Percentiles rank a stretch among this genome's conserved stretches.
phyloP scores from a whole-genome alignment of 23 tunicate genomes.

The Clavelina lepadiformis region DNA sequence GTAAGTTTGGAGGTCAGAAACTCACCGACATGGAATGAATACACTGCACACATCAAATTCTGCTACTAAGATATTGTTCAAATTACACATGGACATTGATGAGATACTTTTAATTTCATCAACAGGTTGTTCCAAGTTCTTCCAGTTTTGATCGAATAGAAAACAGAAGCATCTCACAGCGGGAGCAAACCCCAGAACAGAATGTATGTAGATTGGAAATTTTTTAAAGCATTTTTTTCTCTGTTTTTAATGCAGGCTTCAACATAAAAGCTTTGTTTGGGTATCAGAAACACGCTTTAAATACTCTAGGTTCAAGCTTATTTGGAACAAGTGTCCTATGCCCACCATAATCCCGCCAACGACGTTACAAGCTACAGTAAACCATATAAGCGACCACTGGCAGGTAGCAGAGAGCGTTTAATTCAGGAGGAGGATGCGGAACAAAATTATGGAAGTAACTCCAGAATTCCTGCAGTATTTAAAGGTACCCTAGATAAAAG shows the following conservation, averaged over 20 bases:
- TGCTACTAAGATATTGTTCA: too few relatives aligned
- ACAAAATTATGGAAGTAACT: too few relatives aligned
- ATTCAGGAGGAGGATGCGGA: conserved; percentile 11
- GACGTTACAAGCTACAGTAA: background rate
- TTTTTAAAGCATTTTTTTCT: too few relatives aligned
- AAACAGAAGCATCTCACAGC: background rate
- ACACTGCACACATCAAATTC: too few relatives aligned
- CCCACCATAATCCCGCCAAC: conserved; percentile 20
- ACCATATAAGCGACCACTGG: conserved; percentile 11
- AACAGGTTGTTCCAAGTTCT: background rate
- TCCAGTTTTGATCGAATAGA: conserved; percentile 22
- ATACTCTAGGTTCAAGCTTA: conserved; percentile 62
- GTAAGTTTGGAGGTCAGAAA: too few relatives aligned
- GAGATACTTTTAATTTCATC: background rate
- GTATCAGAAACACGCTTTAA: background rate
- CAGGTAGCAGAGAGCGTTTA: conserved; percentile 47
- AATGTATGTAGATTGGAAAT: too few relatives aligned
- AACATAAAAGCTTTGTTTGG: too few relatives aligned
- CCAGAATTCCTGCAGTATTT: too few relatives aligned
- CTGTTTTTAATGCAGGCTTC: too few relatives aligned
- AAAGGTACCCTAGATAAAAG: too few relatives aligned
- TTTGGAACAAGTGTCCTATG: conserved; percentile 39
- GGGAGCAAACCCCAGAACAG: conserved; percentile 53
- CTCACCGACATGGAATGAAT: too few relatives aligned
- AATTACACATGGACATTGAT: too few relatives aligned